Base-by-base conservation (phyloP, 1,140 invertebrate genomes). In the Panonychus citri region DNA sequence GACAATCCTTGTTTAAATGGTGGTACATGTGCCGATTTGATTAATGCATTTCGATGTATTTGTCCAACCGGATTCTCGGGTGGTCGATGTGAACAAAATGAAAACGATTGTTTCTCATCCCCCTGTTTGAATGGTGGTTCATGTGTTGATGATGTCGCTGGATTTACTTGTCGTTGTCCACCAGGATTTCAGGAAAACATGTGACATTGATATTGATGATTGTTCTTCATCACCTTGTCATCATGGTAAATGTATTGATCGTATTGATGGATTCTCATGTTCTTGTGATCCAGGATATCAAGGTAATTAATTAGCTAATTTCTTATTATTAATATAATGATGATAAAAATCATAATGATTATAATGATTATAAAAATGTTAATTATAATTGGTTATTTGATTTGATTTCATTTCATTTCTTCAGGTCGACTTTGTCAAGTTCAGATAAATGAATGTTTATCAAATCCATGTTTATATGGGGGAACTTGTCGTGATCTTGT, bases 21-120 rank as follows among this genome's bases (percentile, higher is more conserved):
- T 66, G 91, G 89, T 28, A 96, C 89, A 0, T 97, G 93, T 68
- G 77, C 84, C 49, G 85, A 93, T 64, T 84, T 83, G n/a, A 88
- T 90, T 63, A 89, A 89, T 66, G 79, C 80, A 63, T 60, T 30
- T 21, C 7, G 39, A 27, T 75, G 73, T 58, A 54, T 60, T 27
- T 90, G 87, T 74, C 73, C 82, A 52, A 81, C 84, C 61, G 91
- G 90, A 49, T 60, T 60, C 24, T 17, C 19, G 39, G 58, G 88
- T 67, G 21, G 17, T 37, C 77, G 81, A 64, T 90, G 85, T 69
- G 79, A 87, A 67, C 71, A 73, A 49, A 83, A 89, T 59, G 77
- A 83, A 12, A 76, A 90, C 67, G 85, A 91, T 68, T 90, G 86
- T 65, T 82, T 81, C 0, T 87, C 78, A 54, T 74, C 73, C 42